phyloP scores from a whole-genome alignment of 2,113 vertebrate species.

The Suricata suricatta region DNA sequence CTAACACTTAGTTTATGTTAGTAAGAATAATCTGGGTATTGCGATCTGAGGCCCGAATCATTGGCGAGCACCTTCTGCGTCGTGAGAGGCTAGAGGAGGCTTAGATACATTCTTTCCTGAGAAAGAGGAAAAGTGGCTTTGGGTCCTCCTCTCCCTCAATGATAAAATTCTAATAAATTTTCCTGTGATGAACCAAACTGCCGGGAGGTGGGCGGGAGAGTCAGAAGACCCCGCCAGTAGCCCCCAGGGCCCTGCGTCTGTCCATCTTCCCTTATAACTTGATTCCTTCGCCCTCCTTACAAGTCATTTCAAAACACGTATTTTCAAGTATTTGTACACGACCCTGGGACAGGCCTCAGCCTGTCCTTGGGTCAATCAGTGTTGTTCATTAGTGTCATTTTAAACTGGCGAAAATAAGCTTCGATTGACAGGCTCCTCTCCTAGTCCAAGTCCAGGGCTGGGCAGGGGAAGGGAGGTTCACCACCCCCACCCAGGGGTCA shows the following conservation, averaged over 20 bases:
- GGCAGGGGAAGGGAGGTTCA: fast-evolving
- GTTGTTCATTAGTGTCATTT: background rate
- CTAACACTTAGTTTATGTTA: background rate
- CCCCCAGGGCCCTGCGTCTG: fast-evolving
- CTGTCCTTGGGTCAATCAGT: background rate
- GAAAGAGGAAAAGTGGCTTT: background rate
- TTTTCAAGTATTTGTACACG: background rate
- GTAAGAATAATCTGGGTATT: background rate
- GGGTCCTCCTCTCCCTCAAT: background rate
- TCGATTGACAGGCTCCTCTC: background rate
- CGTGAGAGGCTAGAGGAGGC: background rate
- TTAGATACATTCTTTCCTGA: background rate
- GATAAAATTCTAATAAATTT: background rate
- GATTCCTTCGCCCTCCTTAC: background rate
- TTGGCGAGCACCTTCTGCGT: background rate
- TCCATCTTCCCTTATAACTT: background rate
- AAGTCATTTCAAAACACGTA: background rate
- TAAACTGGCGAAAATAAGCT: background rate
- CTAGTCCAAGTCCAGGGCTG: background rate
- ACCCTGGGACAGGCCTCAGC: background rate
- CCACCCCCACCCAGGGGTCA: background rate
- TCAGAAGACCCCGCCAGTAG: fast-evolving
- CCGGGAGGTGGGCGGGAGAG: no score
- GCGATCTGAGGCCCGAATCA: background rate
- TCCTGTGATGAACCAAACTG: background rate